Evolutionary conservation across 2,797 vertebrate species (phyloP).

Genomic region (Ammospiza maritima): DNA sequence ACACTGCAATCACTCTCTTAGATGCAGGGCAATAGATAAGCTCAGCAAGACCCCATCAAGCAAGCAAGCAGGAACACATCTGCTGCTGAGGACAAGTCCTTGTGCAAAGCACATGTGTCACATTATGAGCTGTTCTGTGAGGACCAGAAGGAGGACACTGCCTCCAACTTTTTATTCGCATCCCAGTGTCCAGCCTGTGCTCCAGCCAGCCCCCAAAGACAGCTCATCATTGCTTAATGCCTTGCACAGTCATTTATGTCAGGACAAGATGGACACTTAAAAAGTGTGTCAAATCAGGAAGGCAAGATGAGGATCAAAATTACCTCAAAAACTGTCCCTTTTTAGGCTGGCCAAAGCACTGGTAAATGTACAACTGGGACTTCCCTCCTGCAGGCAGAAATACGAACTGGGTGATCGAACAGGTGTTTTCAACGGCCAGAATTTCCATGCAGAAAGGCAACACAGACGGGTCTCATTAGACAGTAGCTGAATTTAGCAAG

Average conservation of each 20-base stretch:
- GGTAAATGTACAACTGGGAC: not conserved
- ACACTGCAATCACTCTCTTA: not conserved
- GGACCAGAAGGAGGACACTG: not conserved
- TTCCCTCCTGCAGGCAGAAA: conserved; percentile 1
- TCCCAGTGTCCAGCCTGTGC: not conserved
- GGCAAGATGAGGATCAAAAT: not conserved
- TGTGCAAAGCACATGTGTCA: not conserved
- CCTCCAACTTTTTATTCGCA: not conserved
- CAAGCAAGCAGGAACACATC: not conserved
- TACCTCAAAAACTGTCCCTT: not conserved
- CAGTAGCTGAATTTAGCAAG: not conserved
- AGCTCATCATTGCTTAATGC: not conserved
- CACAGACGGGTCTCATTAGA: not conserved
- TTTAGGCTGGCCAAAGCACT: not conserved
- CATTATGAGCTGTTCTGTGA: not conserved
- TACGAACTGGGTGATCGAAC: not conserved
- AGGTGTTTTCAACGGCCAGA: not conserved
- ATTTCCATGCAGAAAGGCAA: not conserved
- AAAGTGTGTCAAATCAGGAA: not conserved
- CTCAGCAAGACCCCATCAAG: not conserved
- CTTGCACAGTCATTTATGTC: not conserved
- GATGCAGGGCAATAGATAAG: not conserved
- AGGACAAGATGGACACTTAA: not conserved
- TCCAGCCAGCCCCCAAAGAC: not conserved
- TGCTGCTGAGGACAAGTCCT: not conserved